Evolutionary conservation across 2,113 vertebrate genomes (phyloP), one percentile per base, ranked within the genome.

Genomic region (Sander lucioperca): DNA sequence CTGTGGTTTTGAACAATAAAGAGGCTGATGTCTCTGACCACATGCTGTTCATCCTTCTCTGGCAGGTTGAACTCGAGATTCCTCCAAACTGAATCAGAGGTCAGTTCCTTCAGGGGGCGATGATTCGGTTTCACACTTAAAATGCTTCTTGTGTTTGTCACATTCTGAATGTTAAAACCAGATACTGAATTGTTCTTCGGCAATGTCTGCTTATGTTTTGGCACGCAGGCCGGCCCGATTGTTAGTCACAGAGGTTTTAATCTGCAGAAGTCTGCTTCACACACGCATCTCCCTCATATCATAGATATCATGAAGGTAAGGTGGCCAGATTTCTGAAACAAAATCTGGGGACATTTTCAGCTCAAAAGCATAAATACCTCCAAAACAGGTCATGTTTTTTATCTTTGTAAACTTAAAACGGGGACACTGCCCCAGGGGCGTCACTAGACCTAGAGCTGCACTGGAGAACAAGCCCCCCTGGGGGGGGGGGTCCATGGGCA

Each of bases 1-100:
- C 14, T 67, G 43, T 25, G 45, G 47, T 5, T 66, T 50, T 25
- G 21, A 56, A 53, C 36, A 47, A 19, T 74, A 19, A 59, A 64
- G 33, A 56, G 15, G 54, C 45, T 15, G 13, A n/a, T 47, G 9
- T 30, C 12, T 30, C 16, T 43, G 62, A 48, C 57, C 94, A 95
- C 93, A 95, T 94, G 94, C 92, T 92, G 73, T 84, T 50, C 72
- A 91, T 92, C 90, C 88, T 88, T 90, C 93, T 94, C 87, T 88
- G 79, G 58, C 39, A 56, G 45, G 58, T 30, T 6, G 57, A 23
- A 93, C 90, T 33, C 33, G 1, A 78, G 93, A 93, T 92, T 92
- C 84, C 77, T 91, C 74, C 65, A 45, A 77, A 79, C 73, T 89
- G 89, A 92, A 70, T 86, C 86, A 92, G 75, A 85, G 80, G 68